Percentiles rank a stretch among this genome's conserved stretches.
phyloP scores from a whole-genome alignment of 2,888 invertebrate genomes.

The Xestia c-nigrum region DNA sequence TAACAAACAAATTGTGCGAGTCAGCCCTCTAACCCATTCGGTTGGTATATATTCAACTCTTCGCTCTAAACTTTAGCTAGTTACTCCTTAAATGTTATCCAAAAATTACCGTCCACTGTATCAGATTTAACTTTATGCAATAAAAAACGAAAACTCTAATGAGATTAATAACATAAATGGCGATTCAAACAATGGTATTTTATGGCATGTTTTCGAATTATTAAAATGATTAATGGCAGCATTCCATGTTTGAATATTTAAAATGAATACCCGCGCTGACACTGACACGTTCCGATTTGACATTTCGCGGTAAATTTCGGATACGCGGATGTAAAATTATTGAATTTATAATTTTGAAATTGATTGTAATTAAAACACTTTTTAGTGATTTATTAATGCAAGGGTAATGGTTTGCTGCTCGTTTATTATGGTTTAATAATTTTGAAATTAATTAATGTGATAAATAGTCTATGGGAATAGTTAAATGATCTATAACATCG shows the following conservation, averaged over 20 bases:
- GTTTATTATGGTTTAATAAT: constrained; percentile 7
- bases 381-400: constrained; percentile 39
- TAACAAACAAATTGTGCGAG: too few species aligned
- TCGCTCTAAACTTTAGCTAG: neutral
- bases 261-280: constrained; percentile 50
- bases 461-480: neutral
- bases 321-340: constrained; percentile 48
- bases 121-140: neutral
- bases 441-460: constrained; percentile 6
- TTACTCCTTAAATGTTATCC: neutral
- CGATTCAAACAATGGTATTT: constrained; percentile 27
- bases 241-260: constrained; percentile 49
- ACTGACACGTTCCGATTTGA: constrained; percentile 60
- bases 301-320: constrained; percentile 53
- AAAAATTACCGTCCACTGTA: neutral
- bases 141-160: constrained; percentile 18
- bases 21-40: too few species aligned
- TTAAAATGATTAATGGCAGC: constrained; percentile 40
- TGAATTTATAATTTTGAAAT: constrained; percentile 54
- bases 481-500: constrained; percentile 1
- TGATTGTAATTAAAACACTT: constrained; percentile 51
- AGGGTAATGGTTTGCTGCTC: neutral
- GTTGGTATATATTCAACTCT: too few species aligned
- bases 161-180: constrained; percentile 8
- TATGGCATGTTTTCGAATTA: constrained; percentile 17